Evolutionary conservation across 2,888 invertebrate genomes (phyloP).

Genomic region (Exephanes ischioxanthus): DNA sequence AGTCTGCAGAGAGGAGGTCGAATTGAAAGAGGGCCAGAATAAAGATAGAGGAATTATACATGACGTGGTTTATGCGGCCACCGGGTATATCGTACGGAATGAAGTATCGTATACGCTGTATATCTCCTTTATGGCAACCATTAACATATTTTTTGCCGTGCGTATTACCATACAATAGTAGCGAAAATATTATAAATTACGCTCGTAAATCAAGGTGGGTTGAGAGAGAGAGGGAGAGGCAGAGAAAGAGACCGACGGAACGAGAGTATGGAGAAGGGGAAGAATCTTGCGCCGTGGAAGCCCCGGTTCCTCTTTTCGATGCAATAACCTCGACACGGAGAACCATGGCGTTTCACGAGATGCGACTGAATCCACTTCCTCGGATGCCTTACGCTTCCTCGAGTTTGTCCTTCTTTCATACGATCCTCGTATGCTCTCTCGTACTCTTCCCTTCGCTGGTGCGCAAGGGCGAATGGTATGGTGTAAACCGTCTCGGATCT

Average conservation of each 20-base stretch:
- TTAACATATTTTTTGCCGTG: constrained; percentile 84
- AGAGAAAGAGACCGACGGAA: constrained; percentile 65
- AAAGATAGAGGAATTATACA: constrained; percentile 64
- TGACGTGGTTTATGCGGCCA: constrained; percentile 78
- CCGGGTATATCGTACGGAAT: constrained; percentile 82
- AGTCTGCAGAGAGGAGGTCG: background rate
- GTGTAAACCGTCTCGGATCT: constrained; percentile 12
- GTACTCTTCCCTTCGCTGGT: background rate
- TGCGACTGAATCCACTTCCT: constrained; percentile 49
- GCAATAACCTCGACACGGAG: constrained; percentile 59
- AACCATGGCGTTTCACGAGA: constrained; percentile 41
- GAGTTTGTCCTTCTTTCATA: constrained; percentile 28
- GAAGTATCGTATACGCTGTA: constrained; percentile 81
- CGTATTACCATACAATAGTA: constrained; percentile 84
- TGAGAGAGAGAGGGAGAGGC: constrained; percentile 69
- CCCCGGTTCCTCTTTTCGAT: constrained; percentile 54
- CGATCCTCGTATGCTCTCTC: background rate
- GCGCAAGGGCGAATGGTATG: background rate
- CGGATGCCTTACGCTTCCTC: constrained; percentile 19
- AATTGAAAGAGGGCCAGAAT: constrained; percentile 51
- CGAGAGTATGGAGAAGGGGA: constrained; percentile 42
- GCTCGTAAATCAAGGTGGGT: constrained; percentile 82
- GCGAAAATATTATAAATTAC: constrained; percentile 84
- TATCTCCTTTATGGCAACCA: constrained; percentile 84
- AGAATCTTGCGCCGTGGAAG: constrained; percentile 50